These are phyloP conservation scores for Hippocampus zosterae DNA, from an alignment of 2,113 vertebrate genomes.

Conservation along the genomic window DNA sequence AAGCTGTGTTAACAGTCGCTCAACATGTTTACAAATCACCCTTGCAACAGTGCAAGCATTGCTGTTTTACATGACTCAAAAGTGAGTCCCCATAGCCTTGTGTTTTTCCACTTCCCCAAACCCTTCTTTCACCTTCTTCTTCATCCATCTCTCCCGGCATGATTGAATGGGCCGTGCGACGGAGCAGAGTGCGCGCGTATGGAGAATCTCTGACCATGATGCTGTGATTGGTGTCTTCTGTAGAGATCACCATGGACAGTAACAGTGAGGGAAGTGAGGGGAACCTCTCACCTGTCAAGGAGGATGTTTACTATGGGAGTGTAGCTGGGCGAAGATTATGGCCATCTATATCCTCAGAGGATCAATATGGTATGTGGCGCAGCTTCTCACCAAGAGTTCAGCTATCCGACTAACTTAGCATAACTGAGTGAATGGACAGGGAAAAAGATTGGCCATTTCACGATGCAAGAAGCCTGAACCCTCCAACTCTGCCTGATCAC, in stretches of 20 bases:
- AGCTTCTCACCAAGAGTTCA: slow-evolving; percentile 61
- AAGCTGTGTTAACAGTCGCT: slow-evolving; percentile 41
- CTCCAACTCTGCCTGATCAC: slow-evolving; percentile 40
- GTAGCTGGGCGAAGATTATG: slow-evolving; percentile 81
- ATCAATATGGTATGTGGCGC: slow-evolving; percentile 81
- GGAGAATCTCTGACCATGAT: slow-evolving; percentile 66
- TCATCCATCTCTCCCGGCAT: slow-evolving; percentile 60
- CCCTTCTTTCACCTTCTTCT: slow-evolving; percentile 30
- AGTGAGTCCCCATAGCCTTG: slow-evolving; percentile 52
- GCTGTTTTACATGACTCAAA: slow-evolving; percentile 75
- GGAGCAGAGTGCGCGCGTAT: slow-evolving; percentile 47
- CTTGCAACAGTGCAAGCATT: slow-evolving; percentile 61
- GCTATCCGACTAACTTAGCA: slow-evolving; percentile 39
- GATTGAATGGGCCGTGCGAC: slow-evolving; percentile 60
- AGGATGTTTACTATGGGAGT: slow-evolving; percentile 87
- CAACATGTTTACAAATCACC: slow-evolving; percentile 42
- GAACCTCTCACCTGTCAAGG: slow-evolving; percentile 83
- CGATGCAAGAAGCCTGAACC: slow-evolving; percentile 49
- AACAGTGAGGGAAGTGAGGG: slow-evolving; percentile 92
- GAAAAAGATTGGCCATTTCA: slow-evolving; percentile 49
- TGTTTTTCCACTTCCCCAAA: slow-evolving; percentile 15
- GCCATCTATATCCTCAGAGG: slow-evolving; percentile 78
- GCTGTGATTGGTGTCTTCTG: slow-evolving; percentile 80
- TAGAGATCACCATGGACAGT: slow-evolving; percentile 92
- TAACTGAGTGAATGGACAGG: slow-evolving; percentile 50